Conservation (phyloP, 2,888 invertebrate species). For the Proisotoma minuta region DNA sequence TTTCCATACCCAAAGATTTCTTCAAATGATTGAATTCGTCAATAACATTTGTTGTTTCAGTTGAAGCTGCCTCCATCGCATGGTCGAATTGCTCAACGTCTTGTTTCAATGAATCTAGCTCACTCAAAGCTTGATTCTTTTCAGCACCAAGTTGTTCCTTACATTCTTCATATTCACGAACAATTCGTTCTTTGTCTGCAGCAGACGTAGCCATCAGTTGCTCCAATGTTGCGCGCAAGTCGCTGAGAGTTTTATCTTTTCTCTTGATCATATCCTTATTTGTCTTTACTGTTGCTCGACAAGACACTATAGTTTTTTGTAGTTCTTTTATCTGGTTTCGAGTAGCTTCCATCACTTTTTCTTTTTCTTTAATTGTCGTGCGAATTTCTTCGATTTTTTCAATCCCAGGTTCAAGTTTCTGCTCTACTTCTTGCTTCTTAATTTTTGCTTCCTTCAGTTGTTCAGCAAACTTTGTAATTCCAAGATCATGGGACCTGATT, state of each 20-base stretch:
- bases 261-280: background rate
- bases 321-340: conserved; percentile 14
- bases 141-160: conserved; percentile 11
- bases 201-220: conserved; percentile 8
- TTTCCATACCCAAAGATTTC: no score
- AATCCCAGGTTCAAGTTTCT: background rate
- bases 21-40: background rate
- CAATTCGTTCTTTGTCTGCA: conserved; percentile 13
- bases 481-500: background rate
- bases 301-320: background rate
- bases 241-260: background rate
- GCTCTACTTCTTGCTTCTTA: background rate
- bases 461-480: background rate
- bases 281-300: background rate
- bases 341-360: conserved; percentile 1
- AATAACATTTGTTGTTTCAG: background rate
- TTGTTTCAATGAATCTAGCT: conserved; percentile 12
- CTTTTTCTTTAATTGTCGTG: conserved; percentile 1
- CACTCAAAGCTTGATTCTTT: background rate
- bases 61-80: conserved; percentile 15
- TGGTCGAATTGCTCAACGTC: conserved; percentile 28
- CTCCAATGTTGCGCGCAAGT: background rate
- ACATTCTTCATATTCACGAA: conserved; percentile 7
- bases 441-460: conserved; percentile 4
- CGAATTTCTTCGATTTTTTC: background rate